These are phyloP conservation scores for Tenthredo livida DNA, from an alignment of 2,888 invertebrate genomes.

Conservation along the genomic window DNA sequence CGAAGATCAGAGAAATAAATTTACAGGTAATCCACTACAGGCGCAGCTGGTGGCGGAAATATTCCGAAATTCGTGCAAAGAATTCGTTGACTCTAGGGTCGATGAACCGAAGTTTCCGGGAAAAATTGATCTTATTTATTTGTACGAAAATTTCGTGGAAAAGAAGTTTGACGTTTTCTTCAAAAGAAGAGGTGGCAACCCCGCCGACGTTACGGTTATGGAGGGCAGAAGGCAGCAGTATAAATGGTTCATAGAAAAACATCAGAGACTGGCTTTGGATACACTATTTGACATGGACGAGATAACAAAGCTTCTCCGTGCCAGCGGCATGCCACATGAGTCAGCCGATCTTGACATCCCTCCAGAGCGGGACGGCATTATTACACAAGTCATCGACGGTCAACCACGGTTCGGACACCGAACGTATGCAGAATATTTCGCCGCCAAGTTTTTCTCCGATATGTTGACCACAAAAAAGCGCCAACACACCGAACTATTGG, in stretches of 20 bases:
- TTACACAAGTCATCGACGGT: too few species aligned
- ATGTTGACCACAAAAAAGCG: not conserved
- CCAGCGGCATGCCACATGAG: too few species aligned
- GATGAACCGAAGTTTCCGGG: not conserved
- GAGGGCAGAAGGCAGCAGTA: not conserved
- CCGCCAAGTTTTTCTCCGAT: not conserved
- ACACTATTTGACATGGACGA: not conserved
- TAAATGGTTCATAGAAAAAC: not conserved
- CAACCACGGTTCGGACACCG: not conserved
- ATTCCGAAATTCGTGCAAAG: not conserved
- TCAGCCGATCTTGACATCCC: too few species aligned
- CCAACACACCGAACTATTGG: not conserved
- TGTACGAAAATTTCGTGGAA: not conserved
- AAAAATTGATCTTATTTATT: not conserved
- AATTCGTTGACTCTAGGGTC: not conserved
- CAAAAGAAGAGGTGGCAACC: not conserved
- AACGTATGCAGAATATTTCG: not conserved
- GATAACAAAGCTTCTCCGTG: not conserved
- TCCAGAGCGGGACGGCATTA: too few species aligned
- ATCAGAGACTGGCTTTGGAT: not conserved
- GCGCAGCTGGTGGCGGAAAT: not conserved
- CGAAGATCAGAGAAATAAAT: not conserved
- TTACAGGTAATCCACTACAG: constrained; percentile 8
- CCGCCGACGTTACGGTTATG: too few species aligned
- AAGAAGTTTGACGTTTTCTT: not conserved